Conservation (phyloP, 1,140 invertebrate genomes). For the Ceratitis capitata region DNA sequence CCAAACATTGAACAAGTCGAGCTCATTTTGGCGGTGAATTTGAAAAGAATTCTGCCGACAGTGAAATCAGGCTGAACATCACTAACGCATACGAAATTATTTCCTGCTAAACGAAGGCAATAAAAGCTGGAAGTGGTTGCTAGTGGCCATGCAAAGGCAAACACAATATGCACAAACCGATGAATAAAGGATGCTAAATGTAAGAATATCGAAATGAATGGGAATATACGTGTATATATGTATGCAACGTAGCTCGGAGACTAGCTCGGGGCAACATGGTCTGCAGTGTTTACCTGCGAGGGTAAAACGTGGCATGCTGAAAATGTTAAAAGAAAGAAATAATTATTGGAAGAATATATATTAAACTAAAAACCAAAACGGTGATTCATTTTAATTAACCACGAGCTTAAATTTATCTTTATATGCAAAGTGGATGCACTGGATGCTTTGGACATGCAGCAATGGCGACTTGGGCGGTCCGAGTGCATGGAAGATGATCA, state of each 20-base stretch:
- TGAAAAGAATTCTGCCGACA: slow-evolving; percentile 28
- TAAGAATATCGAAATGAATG: neutral
- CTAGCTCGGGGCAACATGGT: neutral
- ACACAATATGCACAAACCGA: neutral
- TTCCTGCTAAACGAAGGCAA: slow-evolving; percentile 32
- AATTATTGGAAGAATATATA: neutral
- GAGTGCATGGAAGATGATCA: too few species aligned
- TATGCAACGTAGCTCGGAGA: neutral
- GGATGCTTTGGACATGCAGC: neutral
- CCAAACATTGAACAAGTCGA: neutral
- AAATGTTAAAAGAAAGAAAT: neutral
- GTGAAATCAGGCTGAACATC: neutral
- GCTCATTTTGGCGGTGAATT: neutral
- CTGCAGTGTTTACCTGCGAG: neutral
- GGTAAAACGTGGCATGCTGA: neutral
- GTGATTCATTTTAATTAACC: neutral
- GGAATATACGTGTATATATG: too few species aligned
- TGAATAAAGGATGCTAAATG: neutral
- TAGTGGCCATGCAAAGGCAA: neutral
- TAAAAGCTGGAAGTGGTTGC: neutral
- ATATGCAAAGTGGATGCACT: neutral
- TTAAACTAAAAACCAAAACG: too few species aligned
- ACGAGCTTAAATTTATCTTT: too few species aligned
- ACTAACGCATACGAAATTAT: slow-evolving; percentile 16
- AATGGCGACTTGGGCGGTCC: neutral